Evolutionary conservation across 2,113 vertebrate genomes (phyloP).

Genomic region (Conger conger): DNA sequence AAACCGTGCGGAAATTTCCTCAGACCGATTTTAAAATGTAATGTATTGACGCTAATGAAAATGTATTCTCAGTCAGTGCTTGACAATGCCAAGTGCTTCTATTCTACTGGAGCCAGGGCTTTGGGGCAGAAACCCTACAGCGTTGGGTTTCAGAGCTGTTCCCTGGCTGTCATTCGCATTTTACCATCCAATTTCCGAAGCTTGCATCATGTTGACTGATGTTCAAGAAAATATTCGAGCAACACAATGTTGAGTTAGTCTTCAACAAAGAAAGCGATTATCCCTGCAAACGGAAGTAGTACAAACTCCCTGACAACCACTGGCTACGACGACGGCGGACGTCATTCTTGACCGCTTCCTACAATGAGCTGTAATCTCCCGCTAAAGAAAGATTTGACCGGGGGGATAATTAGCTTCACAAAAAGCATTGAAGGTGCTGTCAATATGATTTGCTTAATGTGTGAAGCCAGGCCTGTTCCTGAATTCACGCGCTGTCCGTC

Average conservation of each 20-base stretch:
- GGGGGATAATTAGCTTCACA: constrained; percentile 63
- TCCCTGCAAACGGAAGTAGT: background rate
- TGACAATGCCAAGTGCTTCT: background rate
- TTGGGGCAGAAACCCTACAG: background rate
- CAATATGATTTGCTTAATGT: constrained; percentile 70
- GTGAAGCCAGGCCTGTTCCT: constrained; percentile 51
- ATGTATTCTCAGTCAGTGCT: constrained; percentile 6
- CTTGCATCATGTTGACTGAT: background rate
- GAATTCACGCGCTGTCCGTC: constrained; percentile 49
- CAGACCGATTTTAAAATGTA: background rate
- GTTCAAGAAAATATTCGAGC: background rate
- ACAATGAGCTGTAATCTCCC: constrained; percentile 33
- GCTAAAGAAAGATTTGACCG: constrained; percentile 56
- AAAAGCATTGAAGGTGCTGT: constrained; percentile 71
- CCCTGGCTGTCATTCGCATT: constrained; percentile 20
- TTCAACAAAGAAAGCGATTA: background rate
- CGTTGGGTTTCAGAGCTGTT: background rate
- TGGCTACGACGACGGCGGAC: background rate
- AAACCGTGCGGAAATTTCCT: constrained; percentile 2
- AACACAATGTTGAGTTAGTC: background rate
- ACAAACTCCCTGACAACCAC: constrained; percentile 23
- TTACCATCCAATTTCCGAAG: background rate
- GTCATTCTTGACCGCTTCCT: constrained; percentile 11
- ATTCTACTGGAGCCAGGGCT: background rate
- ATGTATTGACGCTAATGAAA: constrained; percentile 8